A percentile compares a stretch with the other conserved stretches of the same genome.
Evolutionary conservation across 2,797 vertebrate genomes (phyloP).

Genomic region (Poecilia picta): DNA sequence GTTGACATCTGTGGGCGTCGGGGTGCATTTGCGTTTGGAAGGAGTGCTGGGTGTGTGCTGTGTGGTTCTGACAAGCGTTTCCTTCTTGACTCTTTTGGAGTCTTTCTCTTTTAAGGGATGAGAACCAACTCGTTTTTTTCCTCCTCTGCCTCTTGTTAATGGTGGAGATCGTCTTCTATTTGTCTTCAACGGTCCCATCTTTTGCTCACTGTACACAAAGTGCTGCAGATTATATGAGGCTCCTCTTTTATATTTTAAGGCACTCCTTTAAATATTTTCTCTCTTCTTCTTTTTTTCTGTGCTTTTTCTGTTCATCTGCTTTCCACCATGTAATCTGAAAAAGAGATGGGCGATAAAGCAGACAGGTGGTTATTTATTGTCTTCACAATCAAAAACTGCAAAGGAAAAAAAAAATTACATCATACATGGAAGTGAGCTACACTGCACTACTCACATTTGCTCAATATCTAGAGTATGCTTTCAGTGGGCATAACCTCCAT

Average conservation of each 20-base stretch:
- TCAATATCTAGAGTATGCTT: conserved; percentile 41
- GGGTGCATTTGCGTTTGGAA: conserved; percentile 64
- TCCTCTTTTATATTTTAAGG: conserved; percentile 65
- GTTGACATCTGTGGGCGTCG: conserved; percentile 51
- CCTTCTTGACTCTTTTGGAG: conserved; percentile 73
- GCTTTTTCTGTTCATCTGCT: conserved; percentile 33
- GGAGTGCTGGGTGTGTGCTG: conserved; percentile 62
- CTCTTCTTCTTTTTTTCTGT: conserved; percentile 36
- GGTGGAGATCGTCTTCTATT: conserved; percentile 81
- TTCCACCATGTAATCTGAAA: conserved; percentile 55
- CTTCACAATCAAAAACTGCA: conserved; percentile 55
- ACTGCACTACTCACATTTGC: conserved; percentile 41
- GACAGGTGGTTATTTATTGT: conserved; percentile 69
- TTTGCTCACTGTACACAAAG: conserved; percentile 62
- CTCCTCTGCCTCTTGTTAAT: conserved; percentile 83
- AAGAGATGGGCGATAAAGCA: conserved; percentile 49
- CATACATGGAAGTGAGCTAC: conserved; percentile 53
- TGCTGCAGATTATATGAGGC: conserved; percentile 43
- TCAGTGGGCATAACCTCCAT: conserved; percentile 20
- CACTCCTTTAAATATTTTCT: conserved; percentile 57
- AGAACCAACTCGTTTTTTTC: conserved; percentile 73
- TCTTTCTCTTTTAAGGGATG: conserved; percentile 78
- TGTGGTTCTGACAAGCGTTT: conserved; percentile 65
- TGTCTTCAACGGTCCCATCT: conserved; percentile 89
- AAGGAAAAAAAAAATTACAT: conserved; percentile 58